These are phyloP conservation scores for Megamerina dolium DNA, from an alignment of 2,888 invertebrate genomes.

Conservation along the genomic window DNA sequence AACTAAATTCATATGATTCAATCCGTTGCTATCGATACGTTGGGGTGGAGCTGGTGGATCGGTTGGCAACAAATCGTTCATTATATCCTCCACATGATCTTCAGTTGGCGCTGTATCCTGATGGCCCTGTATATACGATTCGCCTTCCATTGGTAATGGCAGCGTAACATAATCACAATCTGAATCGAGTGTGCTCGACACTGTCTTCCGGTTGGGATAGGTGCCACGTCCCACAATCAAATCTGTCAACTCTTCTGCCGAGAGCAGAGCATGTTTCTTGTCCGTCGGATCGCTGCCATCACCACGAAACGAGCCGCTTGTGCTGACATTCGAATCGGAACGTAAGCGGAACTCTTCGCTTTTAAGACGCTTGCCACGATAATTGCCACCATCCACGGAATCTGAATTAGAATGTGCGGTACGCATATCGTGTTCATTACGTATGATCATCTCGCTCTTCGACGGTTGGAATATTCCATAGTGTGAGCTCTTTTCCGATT, in stretches of 20 bases:
- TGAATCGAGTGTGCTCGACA: constrained; percentile 79
- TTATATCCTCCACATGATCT: constrained; percentile 46
- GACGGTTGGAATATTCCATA: constrained; percentile 55
- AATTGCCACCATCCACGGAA: constrained; percentile 54
- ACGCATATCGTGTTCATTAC: constrained; percentile 32
- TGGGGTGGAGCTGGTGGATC: constrained; percentile 65
- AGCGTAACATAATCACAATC: constrained; percentile 86
- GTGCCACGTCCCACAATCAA: constrained; percentile 73
- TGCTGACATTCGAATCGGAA: constrained; percentile 74
- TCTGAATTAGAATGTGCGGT: constrained; percentile 47
- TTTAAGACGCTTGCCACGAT: constrained; percentile 36
- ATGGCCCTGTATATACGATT: constrained; percentile 56
- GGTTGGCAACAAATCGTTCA: constrained; percentile 49
- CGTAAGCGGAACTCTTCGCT: constrained; percentile 55
- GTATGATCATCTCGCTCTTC: constrained; percentile 49
- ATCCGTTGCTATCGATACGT: constrained; percentile 58
- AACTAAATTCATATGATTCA: constrained; percentile 48
- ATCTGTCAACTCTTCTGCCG: constrained; percentile 78
- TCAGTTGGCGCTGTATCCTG: constrained; percentile 59
- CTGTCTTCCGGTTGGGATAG: constrained; percentile 71
- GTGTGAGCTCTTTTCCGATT: constrained; percentile 55
- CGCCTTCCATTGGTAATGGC: constrained; percentile 55
- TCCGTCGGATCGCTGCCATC: constrained; percentile 87
- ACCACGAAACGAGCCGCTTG: constrained; percentile 73
- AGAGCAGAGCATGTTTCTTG: constrained; percentile 66